These are phyloP conservation scores for Alfaro cultratus DNA, from an alignment of 2,797 vertebrate genomes.

Conservation along the genomic window DNA sequence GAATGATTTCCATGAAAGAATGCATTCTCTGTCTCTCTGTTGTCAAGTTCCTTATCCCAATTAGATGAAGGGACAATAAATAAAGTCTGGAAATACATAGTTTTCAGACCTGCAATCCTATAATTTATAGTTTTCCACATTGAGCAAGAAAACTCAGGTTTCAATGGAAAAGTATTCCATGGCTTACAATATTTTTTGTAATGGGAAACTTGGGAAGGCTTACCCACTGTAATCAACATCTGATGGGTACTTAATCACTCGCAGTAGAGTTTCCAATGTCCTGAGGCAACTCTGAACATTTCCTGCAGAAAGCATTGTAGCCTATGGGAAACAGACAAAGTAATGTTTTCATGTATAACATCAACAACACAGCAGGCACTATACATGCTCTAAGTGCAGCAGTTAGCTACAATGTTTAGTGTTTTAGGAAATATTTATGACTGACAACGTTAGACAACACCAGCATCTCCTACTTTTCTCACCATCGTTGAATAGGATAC, in stretches of 20 bases:
- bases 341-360: too few species aligned
- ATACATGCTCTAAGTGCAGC: too few species aligned
- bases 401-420: neutral
- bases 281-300: conserved; percentile 89
- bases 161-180: neutral
- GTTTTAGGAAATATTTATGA: neutral
- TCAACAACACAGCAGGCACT: neutral
- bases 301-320: conserved; percentile 83
- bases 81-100: neutral
- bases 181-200: neutral
- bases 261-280: conserved; percentile 88
- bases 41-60: neutral
- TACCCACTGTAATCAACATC: conserved; percentile 89
- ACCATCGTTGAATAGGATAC: neutral
- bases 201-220: conserved; percentile 2
- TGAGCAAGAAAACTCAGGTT: neutral
- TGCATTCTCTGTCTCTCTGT: too few species aligned
- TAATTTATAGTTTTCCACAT: neutral
- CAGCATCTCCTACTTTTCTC: neutral
- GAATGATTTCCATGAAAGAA: neutral
- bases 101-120: neutral
- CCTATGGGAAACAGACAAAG: neutral
- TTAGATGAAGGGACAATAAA: neutral
- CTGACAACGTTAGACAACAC: neutral
- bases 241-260: conserved; percentile 86